Conservation (phyloP, 2,797 vertebrate genomes). For the Benthosema pterotum region DNA sequence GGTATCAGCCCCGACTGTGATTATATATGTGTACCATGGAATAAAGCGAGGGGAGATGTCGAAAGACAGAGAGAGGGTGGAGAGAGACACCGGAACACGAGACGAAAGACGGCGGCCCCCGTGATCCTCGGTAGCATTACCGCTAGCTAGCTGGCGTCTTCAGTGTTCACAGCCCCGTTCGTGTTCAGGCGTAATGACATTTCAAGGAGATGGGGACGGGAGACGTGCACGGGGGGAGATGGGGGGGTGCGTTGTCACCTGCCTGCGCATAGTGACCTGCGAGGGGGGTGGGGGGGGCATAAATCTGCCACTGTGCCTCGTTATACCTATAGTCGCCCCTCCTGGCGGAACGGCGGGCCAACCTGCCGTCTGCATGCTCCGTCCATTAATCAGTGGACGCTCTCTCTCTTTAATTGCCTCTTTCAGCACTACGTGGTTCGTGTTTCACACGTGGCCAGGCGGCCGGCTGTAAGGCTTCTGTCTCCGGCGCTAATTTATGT, state of each 20-base stretch:
- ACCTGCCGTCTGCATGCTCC: conserved; percentile 60
- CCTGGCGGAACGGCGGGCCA: conserved; percentile 54
- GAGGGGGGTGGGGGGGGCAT: conserved; percentile 49
- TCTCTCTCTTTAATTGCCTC: conserved; percentile 75
- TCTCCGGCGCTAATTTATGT: conserved; percentile 55
- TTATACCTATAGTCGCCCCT: conserved; percentile 61
- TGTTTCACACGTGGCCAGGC: conserved; percentile 72
- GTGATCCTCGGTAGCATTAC: conserved; percentile 76
- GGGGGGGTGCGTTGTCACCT: conserved; percentile 55
- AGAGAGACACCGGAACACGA: conserved; percentile 42
- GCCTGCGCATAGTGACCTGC: not conserved
- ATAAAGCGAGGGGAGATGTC: conserved; percentile 25
- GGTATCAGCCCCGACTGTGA: too few species aligned
- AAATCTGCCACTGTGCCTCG: conserved; percentile 76
- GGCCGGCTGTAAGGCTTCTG: conserved; percentile 70
- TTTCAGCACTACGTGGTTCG: conserved; percentile 80
- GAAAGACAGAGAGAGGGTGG: conserved; percentile 34
- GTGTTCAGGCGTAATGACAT: conserved; percentile 77
- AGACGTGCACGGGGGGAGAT: conserved; percentile 64
- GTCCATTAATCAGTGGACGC: conserved; percentile 50
- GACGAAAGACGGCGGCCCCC: conserved; percentile 67
- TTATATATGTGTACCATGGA: not conserved
- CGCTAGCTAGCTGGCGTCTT: conserved; percentile 58
- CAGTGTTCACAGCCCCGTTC: conserved; percentile 55
- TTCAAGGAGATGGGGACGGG: conserved; percentile 75